Evolutionary conservation across 2,888 invertebrate species (phyloP).

Genomic region (Hypercompe scribonia): DNA sequence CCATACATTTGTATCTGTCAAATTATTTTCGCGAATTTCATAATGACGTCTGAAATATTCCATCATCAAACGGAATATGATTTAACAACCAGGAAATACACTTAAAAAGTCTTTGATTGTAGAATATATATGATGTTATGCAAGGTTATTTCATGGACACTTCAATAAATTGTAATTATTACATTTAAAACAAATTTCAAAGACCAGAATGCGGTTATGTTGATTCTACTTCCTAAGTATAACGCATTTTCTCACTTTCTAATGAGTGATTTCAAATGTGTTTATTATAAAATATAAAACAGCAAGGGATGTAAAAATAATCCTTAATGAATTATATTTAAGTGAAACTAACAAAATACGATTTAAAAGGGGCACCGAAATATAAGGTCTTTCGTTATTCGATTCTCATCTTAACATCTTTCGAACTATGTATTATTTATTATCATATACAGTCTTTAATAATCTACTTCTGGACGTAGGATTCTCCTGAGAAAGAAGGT

Average conservation of each 20-base stretch:
- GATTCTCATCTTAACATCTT: no score
- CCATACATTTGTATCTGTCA: constrained; percentile 24
- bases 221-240: neutral
- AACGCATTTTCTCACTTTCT: neutral
- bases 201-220: neutral
- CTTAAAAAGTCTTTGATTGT: constrained; percentile 22
- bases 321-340: no score
- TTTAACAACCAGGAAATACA: constrained; percentile 29
- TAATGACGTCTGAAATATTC: constrained; percentile 20
- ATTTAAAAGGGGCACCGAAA: no score
- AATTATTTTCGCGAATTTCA: constrained; percentile 21
- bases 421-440: no score
- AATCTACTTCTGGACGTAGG: no score
- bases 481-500: no score
- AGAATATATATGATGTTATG: constrained; percentile 6
- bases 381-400: no score
- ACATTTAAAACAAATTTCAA: constrained; percentile 6
- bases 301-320: neutral
- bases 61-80: constrained; percentile 33
- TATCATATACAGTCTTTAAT: no score
- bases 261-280: neutral
- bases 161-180: constrained; percentile 19
- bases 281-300: neutral
- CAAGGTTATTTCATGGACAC: constrained; percentile 12
- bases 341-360: no score